Conservation (phyloP, 2,888 invertebrate species). For the Tillus elongatus region DNA sequence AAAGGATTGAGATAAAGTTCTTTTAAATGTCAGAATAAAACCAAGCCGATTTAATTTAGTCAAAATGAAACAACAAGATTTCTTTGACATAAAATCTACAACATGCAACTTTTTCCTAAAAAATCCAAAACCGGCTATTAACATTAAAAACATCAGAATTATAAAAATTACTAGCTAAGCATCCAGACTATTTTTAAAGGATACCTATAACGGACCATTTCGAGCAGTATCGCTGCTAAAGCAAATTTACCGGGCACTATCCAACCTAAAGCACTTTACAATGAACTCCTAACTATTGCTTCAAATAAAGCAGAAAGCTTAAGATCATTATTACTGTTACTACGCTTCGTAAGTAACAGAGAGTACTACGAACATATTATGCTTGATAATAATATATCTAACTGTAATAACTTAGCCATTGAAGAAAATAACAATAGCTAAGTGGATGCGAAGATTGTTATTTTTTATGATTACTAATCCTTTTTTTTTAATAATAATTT, state of each 20-base stretch:
- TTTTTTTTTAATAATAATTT: too few relatives aligned
- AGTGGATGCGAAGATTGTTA: not conserved
- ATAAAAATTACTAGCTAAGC: conserved; percentile 13
- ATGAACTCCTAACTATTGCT: not conserved
- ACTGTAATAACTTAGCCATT: conserved; percentile 1
- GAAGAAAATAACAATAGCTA: conserved; percentile 4
- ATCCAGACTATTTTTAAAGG: conserved; percentile 6
- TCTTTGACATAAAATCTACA: conserved; percentile 16
- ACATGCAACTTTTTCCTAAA: conserved; percentile 14
- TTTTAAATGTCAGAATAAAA: conserved; percentile 14
- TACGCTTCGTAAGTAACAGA: conserved; percentile 2
- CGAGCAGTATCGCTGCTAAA: conserved; percentile 6
- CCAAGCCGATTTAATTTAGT: conserved; percentile 15
- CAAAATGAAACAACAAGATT: conserved; percentile 12
- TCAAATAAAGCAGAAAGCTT: conserved; percentile 7
- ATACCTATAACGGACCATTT: conserved; percentile 7
- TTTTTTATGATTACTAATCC: not conserved
- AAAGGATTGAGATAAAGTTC: conserved; percentile 13
- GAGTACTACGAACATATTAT: not conserved
- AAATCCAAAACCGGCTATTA: conserved; percentile 14
- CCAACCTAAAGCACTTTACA: not conserved
- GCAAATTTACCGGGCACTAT: conserved; percentile 4
- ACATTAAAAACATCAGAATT: conserved; percentile 25
- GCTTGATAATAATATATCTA: too few relatives aligned
- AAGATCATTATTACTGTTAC: conserved; percentile 6